Evolutionary conservation across 2,797 vertebrate genomes (phyloP), one percentile per base, ranked within the genome.

Genomic region (Rhinogobio ventralis): DNA sequence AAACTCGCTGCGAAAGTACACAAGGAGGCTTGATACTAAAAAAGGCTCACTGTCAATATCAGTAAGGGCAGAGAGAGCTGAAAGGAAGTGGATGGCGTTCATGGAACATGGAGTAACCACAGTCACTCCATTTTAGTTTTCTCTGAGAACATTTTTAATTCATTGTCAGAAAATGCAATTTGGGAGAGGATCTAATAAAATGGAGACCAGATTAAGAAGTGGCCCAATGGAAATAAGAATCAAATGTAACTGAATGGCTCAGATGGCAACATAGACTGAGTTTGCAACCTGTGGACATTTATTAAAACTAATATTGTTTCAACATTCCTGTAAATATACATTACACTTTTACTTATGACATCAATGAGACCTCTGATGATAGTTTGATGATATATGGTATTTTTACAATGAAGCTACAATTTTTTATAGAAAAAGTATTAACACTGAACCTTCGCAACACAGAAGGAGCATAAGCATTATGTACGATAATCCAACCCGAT

Each of bases 111-210:
- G 30, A 66, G 13, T 68, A 39, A 25, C 30, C 78, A 79, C 94
- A 95, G 94, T 94, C 94, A 95, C 94, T 92, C 91, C 91, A 91
- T 94, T 95, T 94, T 93, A 89, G 92, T 87, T 94, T 94, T 90
- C 91, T 93, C 49, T 79, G n/a, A 90, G 93, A 90, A 91, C 93
- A 94, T n/a, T 36, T 36, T 1, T 91, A 93, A 94, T 95, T 95
- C 91, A 92, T 95, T 93, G 93, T 94, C 93, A 95, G 93, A 95
- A 95, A 95, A 92, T 94, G 91, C 91, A 82, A 33, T 42, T 91
- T 92, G 91, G 89, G 92, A 93, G 94, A 93, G 90, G 90, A 87
- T 81, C 93, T 86, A 93, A 95, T 95, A 94, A 94, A 91, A 93
- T 91, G 90, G 93, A 90, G 90, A 90, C 66, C 89, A 86, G 86